These are phyloP conservation scores for Brachionus calyciflorus DNA, from an alignment of 1,140 invertebrate genomes.

Conservation along the genomic window DNA sequence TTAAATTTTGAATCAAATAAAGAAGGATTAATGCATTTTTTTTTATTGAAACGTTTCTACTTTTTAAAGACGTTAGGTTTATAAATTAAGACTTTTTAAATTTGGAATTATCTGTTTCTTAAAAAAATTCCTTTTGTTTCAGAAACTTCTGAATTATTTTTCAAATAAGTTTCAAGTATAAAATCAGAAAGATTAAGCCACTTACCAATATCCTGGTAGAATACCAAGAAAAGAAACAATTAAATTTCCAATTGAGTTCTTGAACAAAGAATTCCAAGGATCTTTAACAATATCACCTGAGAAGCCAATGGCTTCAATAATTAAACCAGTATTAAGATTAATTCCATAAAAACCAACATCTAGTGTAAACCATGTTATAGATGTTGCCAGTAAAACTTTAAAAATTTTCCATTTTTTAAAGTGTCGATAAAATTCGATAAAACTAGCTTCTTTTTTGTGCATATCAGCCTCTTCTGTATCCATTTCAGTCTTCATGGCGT, in stretches of 20 bases:
- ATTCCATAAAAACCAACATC: conserved; percentile 42
- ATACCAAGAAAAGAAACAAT: conserved; percentile 39
- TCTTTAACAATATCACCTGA: background rate
- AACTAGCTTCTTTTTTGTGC: background rate
- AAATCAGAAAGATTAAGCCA: no score
- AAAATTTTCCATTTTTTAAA: conserved; percentile 45
- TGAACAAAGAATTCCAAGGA: conserved; percentile 39
- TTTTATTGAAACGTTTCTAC: no score
- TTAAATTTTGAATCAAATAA: no score
- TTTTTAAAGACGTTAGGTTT: no score
- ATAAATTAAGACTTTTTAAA: no score
- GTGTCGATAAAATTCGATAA: conserved; percentile 27
- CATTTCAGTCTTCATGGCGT: background rate
- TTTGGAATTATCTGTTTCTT: no score
- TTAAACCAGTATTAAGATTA: conserved; percentile 6
- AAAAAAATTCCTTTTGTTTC: no score
- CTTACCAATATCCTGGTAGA: conserved; percentile 40
- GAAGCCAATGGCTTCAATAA: conserved; percentile 40
- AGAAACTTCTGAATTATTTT: no score
- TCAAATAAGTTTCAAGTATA: no score
- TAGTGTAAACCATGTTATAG: conserved; percentile 32
- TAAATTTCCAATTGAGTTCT: conserved; percentile 41
- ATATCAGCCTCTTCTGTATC: background rate
- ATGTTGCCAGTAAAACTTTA: conserved; percentile 34
- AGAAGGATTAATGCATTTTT: no score